phyloP scores from a whole-genome alignment of 1,140 invertebrate species.

The Drosophila takahashii region DNA sequence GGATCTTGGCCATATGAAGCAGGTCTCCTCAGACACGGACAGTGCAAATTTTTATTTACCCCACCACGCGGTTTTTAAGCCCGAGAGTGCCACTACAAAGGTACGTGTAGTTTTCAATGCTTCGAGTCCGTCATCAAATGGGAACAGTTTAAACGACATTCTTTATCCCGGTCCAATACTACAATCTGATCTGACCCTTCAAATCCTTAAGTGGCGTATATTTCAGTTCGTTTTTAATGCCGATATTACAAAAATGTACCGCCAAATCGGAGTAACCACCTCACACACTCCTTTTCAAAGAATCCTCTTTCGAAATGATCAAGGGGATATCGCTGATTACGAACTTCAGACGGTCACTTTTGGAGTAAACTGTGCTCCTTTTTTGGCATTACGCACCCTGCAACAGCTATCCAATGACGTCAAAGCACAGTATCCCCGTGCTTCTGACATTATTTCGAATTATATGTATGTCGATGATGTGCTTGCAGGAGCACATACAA shows the following conservation, averaged over 20 bases:
- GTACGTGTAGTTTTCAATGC: not conserved
- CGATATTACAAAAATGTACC: too few relatives aligned
- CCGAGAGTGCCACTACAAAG: too few relatives aligned
- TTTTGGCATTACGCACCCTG: not conserved
- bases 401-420: not conserved
- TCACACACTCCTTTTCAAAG: too few relatives aligned
- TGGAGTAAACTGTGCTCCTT: not conserved
- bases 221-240: not conserved
- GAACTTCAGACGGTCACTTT: not conserved
- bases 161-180: not conserved
- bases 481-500: not conserved
- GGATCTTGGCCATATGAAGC: not conserved
- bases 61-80: too few relatives aligned
- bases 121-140: not conserved
- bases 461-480: slow-evolving; percentile 1
- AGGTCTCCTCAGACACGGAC: too few relatives aligned
- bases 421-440: too few relatives aligned
- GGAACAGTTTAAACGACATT: not conserved
- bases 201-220: not conserved
- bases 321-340: too few relatives aligned
- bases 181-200: not conserved
- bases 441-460: not conserved
- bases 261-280: too few relatives aligned
- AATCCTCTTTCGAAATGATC: too few relatives aligned
- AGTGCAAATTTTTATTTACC: too few relatives aligned